Base-by-base conservation (phyloP, 2,797 vertebrate genomes). In the Mormyrops boulengeri region DNA sequence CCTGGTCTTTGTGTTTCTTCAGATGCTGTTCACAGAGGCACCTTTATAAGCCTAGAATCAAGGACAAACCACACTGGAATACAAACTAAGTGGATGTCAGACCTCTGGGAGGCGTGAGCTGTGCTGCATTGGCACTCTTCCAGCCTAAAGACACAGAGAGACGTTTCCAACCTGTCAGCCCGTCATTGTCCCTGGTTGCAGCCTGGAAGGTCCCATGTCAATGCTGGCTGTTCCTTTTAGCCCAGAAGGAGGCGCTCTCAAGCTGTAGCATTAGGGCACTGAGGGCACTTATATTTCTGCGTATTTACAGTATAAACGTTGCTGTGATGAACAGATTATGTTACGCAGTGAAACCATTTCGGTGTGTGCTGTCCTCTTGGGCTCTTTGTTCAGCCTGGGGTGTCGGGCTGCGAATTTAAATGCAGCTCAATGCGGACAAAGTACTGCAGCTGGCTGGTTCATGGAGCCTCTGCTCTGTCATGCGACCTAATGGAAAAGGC, bases 401-500 rank as follows among this genome's bases (percentile, higher is more conserved):
- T 14, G 66, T 73, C 66, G 0, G 66, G 66, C 66, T 73, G 30
- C 30, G 0, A 38, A 38, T 34, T 73, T 38, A 73, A 73, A 73
- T 73, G 30, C 66, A 17, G 66, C 30, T 17, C 30, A 73, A 12
- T 9, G 9, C n/a, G 26, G 62, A 66, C 62, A 12, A 4, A 30
- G 26, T 30, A 11, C 26, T 66, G 26, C 62, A 66, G 26, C 62
- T 12, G 62, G 22, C 62, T 30, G 66, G 12, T 73, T 69, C 30
- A 38, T 38, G 30, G 30, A 73, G 66, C 11, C 30, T 73, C 6
- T 38, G 12, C 66, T 14, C 34, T 77, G 69, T 41, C 14, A 17
- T 38, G 69, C 5, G 14, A 77, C 94, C 93, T 94, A 93, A 94
- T 94, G 91, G 93, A 94, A 93, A 94, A 94, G 94, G 93, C 94